Evolutionary conservation across 2,888 invertebrate genomes (phyloP), one percentile per base, ranked within the genome.

Genomic region (Autographa pulchrina): DNA sequence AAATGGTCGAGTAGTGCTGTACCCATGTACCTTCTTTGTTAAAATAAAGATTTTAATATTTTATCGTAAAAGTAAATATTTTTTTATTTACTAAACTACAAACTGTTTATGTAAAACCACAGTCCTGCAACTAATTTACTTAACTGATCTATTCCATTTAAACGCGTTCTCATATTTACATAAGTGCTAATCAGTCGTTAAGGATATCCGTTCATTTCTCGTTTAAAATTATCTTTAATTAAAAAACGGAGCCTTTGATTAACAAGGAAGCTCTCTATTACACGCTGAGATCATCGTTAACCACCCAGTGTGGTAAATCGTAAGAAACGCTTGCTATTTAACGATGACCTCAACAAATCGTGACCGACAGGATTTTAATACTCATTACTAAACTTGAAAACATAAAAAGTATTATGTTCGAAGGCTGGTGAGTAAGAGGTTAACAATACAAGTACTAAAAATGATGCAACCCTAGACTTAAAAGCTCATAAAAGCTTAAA

Each of bases 251-350:
- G 48, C 48, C 48, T 48, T 48, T 48, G 72, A 68, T 75, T 75
- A 80, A 74, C 64, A 67, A 82, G 84, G 83, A 84, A 84, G 72
- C 65, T 67, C 72, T 61, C 43, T 41, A 66, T 66, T 77, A 66
- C 73, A 82, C 68, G 81, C 75, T 92, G 90, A 91, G 89, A 89
- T 91, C 91, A 91, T 90, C 87, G 67, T 56, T 81, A 80, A 80
- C 75, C 70, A 70, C 60, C 74, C 48, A 48, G n/a, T 56, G 75
- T 75, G 71, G 75, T 82, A 84, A 63, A 69, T 72, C 60, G 78
- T 74, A 74, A 69, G 72, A 78, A 58, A 69, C 62, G 68, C 58
- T 72, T 71, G 62, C 70, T 80, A 77, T 81, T 81, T 76, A 78
- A 72, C 48, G 48, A 70, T 82, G 87, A 86, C 87, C 87, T 89